Conservation (phyloP, 2,888 invertebrate genomes). For the Melipona bicolor region DNA sequence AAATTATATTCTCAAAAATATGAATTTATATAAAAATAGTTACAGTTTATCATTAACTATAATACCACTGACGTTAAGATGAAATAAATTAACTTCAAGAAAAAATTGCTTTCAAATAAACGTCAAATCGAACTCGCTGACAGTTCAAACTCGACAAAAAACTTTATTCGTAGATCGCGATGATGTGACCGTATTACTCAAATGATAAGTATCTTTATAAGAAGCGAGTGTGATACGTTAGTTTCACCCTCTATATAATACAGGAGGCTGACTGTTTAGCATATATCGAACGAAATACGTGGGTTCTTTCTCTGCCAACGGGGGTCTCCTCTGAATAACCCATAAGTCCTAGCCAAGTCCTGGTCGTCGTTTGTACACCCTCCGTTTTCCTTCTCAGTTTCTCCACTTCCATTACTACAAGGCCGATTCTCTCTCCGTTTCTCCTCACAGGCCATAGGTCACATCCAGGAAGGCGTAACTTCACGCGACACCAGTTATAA, state of each 20-base stretch:
- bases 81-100: neutral
- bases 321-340: constrained; percentile 80
- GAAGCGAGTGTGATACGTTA: constrained; percentile 4
- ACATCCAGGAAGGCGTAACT: constrained; percentile 79
- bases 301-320: constrained; percentile 61
- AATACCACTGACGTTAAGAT: neutral
- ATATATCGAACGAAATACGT: constrained; percentile 76
- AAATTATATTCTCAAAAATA: too few species aligned
- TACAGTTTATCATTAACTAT: neutral
- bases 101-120: neutral
- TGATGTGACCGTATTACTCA: neutral
- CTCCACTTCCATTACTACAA: constrained; percentile 31
- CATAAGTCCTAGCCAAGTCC: constrained; percentile 77
- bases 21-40: too few species aligned
- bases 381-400: constrained; percentile 35
- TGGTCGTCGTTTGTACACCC: constrained; percentile 66
- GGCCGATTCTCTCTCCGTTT: constrained; percentile 44
- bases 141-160: neutral
- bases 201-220: neutral
- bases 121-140: neutral
- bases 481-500: constrained; percentile 72
- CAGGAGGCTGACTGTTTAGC: constrained; percentile 77
- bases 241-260: constrained; percentile 70
- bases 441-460: constrained; percentile 67
- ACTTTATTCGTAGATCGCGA: neutral